Evolutionary conservation across 2,797 vertebrate genomes (phyloP), one percentile per base, ranked within the genome.

Genomic region (Sciurus carolinensis): DNA sequence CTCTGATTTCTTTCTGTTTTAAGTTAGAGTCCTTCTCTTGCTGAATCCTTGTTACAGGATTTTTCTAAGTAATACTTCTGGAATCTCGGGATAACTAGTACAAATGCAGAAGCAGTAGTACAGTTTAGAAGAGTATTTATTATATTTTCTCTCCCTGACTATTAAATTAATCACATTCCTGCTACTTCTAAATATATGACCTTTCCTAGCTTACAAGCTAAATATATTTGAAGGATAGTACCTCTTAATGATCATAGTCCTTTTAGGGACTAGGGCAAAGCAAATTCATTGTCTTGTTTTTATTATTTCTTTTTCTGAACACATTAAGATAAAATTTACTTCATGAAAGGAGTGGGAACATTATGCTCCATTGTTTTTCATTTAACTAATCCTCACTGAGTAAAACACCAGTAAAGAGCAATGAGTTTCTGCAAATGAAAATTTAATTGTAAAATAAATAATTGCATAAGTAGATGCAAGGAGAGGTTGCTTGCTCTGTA

Each of bases 371-470:
- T 66, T 79, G 36, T 52, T 88, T 42, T 95, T 82, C 20, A 20
- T 93, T 89, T 84, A 89, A 87, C 42, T 93, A 20, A 82, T 77
- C 91, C 20, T 90, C 33, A 73, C 28, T 44, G 95, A 95, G 82
- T 79, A 72, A 92, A 93, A 95, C 36, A 14, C 14, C 75, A 52
- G 69, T 52, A 59, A 91, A 72, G 15, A 90, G 42, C 20, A 87
- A 50, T 0, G 39, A 44, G n/a, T 64, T 92, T 92, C 57, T 67
- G 3, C 5, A 50, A 59, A 79, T 88, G 67, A 81, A 92, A 91
- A 91, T 77, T 52, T 89, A 79, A 88, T 8, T 59, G 44, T 75
- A 72, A 94, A 93, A 57, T 82, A 84, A 67, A 73, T 50, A 39
- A 57, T 82, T 75, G 54, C n/a, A 4, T 13, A 54, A 59, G 24